Evolutionary conservation across 2,113 vertebrate species (phyloP).

Genomic region (Oreochromis spilurus): DNA sequence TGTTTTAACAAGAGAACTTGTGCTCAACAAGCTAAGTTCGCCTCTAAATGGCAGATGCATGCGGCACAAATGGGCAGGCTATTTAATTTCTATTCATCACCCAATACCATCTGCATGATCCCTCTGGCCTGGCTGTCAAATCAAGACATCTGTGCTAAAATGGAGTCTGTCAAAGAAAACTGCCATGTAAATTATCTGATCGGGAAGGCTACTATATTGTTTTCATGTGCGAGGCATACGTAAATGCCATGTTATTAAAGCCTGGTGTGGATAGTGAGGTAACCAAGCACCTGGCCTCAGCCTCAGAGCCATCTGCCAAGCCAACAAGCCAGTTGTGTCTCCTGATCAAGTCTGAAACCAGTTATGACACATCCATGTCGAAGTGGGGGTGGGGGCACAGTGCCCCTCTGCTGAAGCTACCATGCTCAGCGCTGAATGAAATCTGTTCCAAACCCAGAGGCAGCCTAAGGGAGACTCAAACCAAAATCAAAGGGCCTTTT

Average conservation of each 20-base stretch:
- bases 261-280: not conserved
- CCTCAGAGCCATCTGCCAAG: not conserved
- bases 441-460: conserved; percentile 48
- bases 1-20: not conserved
- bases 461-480: conserved; percentile 44
- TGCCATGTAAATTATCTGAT: conserved; percentile 18
- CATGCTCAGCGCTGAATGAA: conserved; percentile 26
- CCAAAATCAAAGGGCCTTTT: conserved; percentile 61
- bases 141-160: conserved; percentile 18
- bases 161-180: conserved; percentile 11
- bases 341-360: conserved; percentile 24
- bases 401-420: conserved; percentile 9
- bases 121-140: conserved; percentile 18
- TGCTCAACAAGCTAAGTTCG: not conserved
- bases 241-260: conserved; percentile 11
- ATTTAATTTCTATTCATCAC: conserved; percentile 9
- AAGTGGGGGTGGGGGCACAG: not conserved
- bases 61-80: not conserved
- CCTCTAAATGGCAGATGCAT: not conserved
- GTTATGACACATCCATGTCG: conserved; percentile 30
- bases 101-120: not conserved
- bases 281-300: conserved; percentile 29
- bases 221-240: not conserved
- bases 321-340: not conserved
- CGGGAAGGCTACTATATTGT: not conserved